These are phyloP conservation scores for Hemichromis elongatus DNA, from an alignment of 2,113 vertebrate species.

Conservation along the genomic window DNA sequence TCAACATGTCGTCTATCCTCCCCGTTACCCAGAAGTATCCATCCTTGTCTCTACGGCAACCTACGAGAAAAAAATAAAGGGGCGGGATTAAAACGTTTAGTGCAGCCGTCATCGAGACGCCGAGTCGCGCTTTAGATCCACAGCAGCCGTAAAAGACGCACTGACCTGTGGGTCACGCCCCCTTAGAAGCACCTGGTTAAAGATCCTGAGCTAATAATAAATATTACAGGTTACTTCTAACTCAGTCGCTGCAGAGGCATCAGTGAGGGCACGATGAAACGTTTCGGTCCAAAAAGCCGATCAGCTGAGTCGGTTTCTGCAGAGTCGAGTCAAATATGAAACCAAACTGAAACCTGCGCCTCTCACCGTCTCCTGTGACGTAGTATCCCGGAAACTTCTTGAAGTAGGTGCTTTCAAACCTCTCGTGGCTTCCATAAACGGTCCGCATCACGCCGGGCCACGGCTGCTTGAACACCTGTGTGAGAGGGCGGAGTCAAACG, in stretches of 20 bases:
- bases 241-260: background rate
- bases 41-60: slow-evolving; percentile 91
- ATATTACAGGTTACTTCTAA: background rate
- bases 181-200: background rate
- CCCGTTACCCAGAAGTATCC: slow-evolving; percentile 99
- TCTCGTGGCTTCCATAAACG: slow-evolving; percentile 83
- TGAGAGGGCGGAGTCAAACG: too few species aligned
- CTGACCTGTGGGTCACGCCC: background rate
- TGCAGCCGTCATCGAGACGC: too few species aligned
- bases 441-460: slow-evolving; percentile 98
- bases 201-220: background rate
- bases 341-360: background rate
- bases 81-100: background rate
- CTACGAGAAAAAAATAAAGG: slow-evolving; percentile 28
- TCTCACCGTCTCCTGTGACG: slow-evolving; percentile 92
- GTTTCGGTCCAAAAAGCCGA: too few species aligned
- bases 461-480: slow-evolving; percentile 96
- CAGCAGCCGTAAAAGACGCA: background rate
- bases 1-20: slow-evolving; percentile 97
- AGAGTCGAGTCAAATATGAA: accelerated
- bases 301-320: background rate
- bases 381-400: slow-evolving; percentile 97
- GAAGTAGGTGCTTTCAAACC: slow-evolving; percentile 91
- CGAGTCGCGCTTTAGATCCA: background rate
- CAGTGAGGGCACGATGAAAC: too few species aligned